A percentile compares a stretch with the other conserved stretches of the same genome.
phyloP scores from a whole-genome alignment of 1,140 invertebrate species.

The Brachionus rotundiformis region DNA sequence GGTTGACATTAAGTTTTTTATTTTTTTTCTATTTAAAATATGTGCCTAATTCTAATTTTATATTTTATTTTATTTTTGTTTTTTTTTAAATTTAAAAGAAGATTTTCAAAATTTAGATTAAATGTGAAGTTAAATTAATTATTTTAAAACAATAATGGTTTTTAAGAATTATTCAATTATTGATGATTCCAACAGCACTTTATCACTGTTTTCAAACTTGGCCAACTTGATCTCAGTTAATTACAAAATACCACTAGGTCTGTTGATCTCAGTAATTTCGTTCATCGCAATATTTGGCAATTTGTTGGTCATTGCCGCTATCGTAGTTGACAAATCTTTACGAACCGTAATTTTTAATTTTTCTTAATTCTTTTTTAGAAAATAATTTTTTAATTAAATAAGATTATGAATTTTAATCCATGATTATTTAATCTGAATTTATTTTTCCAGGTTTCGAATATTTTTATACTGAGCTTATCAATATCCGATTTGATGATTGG shows the following conservation, averaged over 20 bases:
- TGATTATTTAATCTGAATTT: background rate
- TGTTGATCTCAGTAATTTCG: conserved; percentile 4
- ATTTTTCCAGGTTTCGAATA: conserved; percentile 9
- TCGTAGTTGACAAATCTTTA: conserved; percentile 13
- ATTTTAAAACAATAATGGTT: background rate
- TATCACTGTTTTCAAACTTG: background rate
- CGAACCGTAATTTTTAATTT: conserved; percentile 31
- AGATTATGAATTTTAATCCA: background rate
- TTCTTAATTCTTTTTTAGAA: background rate
- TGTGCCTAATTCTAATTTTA: too few relatives aligned
- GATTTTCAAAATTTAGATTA: conserved; percentile 36
- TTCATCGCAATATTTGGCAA: conserved; percentile 38
- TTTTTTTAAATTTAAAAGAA: background rate
- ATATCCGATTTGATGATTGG: conserved; percentile 47
- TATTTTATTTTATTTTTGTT: too few relatives aligned
- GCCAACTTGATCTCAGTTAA: background rate
- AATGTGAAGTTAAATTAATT: background rate
- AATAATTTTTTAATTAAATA: background rate
- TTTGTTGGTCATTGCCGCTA: conserved; percentile 5
- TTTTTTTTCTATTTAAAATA: background rate
- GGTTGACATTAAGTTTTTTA: background rate
- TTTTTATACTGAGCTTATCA: conserved; percentile 47
- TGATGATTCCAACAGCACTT: background rate
- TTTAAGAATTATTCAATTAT: background rate
- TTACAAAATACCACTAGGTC: background rate